Percentiles rank a stretch among this genome's conserved stretches.
Conservation (phyloP, 2,113 vertebrate species). For the Hemibagrus wyckioides region DNA sequence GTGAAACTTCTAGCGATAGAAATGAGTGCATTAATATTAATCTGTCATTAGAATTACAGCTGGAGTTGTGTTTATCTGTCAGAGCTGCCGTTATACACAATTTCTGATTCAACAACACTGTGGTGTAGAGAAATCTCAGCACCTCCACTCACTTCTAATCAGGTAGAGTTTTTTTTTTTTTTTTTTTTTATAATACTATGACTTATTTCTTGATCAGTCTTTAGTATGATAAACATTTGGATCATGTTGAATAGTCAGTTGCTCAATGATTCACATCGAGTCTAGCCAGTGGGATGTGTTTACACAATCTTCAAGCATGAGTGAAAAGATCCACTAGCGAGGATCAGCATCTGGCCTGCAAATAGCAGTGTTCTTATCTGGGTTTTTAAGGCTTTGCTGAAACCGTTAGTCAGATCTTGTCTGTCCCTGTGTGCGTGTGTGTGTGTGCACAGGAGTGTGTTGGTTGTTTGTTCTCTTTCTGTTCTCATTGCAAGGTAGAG, state of each 20-base stretch:
- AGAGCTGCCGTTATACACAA: neutral
- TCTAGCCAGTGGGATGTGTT: constrained; percentile 5
- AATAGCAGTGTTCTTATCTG: constrained; percentile 4
- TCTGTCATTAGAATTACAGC: neutral
- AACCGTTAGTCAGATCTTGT: neutral
- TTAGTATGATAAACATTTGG: neutral
- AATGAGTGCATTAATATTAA: neutral
- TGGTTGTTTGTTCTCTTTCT: constrained; percentile 16
- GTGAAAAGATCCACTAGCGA: neutral
- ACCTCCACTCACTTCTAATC: neutral
- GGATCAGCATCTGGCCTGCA: constrained; percentile 9
- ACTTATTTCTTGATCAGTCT: neutral
- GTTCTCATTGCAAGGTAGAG: constrained; percentile 15
- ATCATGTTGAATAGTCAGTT: neutral
- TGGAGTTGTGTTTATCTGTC: neutral
- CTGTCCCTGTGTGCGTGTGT: constrained; percentile 18
- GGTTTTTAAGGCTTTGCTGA: constrained; percentile 32
- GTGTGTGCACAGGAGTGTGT: neutral
- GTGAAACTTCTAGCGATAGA: neutral
- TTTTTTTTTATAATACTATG: neutral
- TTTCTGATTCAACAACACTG: neutral
- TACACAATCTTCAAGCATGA: neutral
- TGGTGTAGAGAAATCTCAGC: neutral
- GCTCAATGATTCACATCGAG: neutral
- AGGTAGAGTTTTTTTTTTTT: neutral